Base-by-base conservation (phyloP, 2,113 vertebrate genomes). In the rat (Rattus norvegicus) region DNA sequence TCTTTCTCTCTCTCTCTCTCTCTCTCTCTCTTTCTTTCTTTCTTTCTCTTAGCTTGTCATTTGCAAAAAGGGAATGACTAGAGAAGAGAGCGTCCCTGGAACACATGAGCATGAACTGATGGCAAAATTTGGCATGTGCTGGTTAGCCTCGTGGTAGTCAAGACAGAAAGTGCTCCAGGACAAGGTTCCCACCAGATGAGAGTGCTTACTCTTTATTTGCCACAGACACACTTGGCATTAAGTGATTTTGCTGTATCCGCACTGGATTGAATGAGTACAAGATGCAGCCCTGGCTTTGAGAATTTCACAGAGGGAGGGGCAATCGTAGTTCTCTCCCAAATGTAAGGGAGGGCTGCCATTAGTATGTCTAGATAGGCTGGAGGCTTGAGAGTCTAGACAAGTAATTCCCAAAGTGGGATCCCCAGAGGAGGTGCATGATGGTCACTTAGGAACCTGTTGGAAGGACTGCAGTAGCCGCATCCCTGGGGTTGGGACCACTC, bases 181-280 rank as follows among this genome's bases (percentile, higher is more conserved):
- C 30, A 3, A 43, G 43, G 5, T 2, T 89, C 22, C 20, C 30
- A 77, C 33, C 39, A 54, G 33, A 73, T 47, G 61, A 84, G 33
- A 81, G 86, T 87, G 85, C 30, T 79, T 76, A 93, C 83, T 52
- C 67, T 30, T 89, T 95, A 65, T 76, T 76, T 73, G 79, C 75
- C 24, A 13, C 73, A 39, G 47, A 79, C 73, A 28, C 19, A 26
- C 10, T 65, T 4, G 24, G 54, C 10, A 72, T 69, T 72, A 13
- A 79, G 49, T 13, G 43, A 14, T 86, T 26, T 36, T 86, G 63
- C 43, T 11, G 49, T 49, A 65, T 49, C 30, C 63, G 69, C 17
- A 33, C 43, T 7, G 30, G n/a, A 30, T 49, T 63, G 28, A 86
- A 33, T 83, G 54, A 87, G 73, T 70, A 70, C 36, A 77, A 90